Conservation (phyloP, 2,797 vertebrate genomes). For the Corythornis leucogaster region DNA sequence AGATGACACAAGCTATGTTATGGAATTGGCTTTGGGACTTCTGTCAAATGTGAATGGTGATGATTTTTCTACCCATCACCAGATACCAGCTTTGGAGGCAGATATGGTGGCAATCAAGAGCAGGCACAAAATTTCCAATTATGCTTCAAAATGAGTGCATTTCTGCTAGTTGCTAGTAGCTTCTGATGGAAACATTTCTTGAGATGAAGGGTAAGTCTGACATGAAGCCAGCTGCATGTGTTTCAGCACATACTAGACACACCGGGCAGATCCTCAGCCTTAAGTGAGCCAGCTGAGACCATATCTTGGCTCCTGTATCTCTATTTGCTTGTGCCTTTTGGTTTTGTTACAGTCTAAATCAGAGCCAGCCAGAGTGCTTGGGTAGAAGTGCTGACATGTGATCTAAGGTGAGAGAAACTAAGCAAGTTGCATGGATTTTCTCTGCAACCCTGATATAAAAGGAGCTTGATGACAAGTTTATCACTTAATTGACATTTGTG, state of each 20-base stretch:
- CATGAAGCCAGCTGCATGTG: background rate
- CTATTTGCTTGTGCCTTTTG: background rate
- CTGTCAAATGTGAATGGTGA: background rate
- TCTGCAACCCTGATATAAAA: background rate
- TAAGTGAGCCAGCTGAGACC: fast-evolving
- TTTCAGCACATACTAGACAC: background rate
- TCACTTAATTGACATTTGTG: background rate
- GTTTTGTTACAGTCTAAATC: background rate
- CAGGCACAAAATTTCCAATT: background rate
- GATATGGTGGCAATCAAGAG: background rate
- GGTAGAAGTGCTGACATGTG: background rate
- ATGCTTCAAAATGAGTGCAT: background rate
- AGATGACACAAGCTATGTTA: background rate
- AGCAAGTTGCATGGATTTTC: background rate
- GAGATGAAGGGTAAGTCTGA: background rate
- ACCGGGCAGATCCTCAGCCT: background rate
- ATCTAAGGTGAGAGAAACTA: background rate
- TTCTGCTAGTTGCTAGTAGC: background rate
- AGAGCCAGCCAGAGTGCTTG: background rate
- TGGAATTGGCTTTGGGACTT: background rate
- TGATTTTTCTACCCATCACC: background rate
- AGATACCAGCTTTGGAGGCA: background rate
- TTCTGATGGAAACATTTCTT: background rate
- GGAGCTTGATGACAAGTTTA: background rate
- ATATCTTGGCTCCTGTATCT: background rate